These are phyloP conservation scores for Halocynthia roretzi DNA, from an alignment of 23 tunicate species.

Conservation along the genomic window DNA sequence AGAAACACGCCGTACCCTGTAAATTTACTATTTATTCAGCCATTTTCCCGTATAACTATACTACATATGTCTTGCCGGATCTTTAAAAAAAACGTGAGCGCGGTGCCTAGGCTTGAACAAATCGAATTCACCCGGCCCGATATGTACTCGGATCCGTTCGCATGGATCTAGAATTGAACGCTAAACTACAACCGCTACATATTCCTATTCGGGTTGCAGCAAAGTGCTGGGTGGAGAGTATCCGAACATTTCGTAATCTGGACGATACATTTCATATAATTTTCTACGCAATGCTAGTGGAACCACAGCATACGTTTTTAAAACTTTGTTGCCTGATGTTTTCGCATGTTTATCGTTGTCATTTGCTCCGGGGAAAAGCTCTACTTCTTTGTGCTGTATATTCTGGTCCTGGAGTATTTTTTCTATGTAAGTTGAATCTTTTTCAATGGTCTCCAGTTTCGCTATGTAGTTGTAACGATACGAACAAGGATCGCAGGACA, in stretches of 20 bases:
- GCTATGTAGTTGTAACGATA: not conserved
- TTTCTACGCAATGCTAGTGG: not conserved
- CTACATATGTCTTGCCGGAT: no score
- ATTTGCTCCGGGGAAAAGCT: not conserved
- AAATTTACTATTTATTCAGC: no score
- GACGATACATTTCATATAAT: slow-evolving; percentile 3
- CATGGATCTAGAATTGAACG: no score
- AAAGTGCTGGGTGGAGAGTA: not conserved
- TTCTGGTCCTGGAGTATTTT: not conserved
- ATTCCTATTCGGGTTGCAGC: not conserved
- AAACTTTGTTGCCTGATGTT: not conserved
- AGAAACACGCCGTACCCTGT: no score
- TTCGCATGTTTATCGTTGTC: not conserved
- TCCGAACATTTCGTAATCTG: slow-evolving; percentile 7
- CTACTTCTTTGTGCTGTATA: not conserved
- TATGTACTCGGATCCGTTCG: no score
- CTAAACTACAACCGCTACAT: no score
- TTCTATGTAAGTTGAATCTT: not conserved
- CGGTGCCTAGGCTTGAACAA: no score
- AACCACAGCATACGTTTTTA: not conserved
- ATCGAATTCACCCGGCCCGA: no score
- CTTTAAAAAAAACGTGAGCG: no score
- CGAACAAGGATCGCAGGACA: not conserved
- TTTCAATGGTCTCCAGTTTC: slow-evolving; percentile 1
- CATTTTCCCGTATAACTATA: no score